phyloP scores from a whole-genome alignment of 2,797 vertebrate species.

The Strix occidentalis region DNA sequence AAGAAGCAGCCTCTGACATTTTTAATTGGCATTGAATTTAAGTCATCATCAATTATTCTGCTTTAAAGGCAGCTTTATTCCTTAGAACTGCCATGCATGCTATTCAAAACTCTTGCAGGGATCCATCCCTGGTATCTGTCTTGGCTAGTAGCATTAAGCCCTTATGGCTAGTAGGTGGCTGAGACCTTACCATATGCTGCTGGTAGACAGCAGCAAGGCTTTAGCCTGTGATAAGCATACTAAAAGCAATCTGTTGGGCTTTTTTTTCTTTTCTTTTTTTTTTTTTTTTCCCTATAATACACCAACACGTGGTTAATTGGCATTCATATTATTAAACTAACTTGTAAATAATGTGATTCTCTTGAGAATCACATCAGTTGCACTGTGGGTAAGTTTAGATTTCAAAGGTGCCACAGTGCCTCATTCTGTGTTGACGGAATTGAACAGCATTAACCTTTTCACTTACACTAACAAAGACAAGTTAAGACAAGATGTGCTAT shows the following conservation, averaged over 20 bases:
- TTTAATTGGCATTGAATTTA: slow-evolving; percentile 56
- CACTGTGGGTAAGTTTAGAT: slow-evolving; percentile 68
- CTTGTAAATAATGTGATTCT: slow-evolving; percentile 60
- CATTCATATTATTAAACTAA: slow-evolving; percentile 52
- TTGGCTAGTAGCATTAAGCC: slow-evolving; percentile 61
- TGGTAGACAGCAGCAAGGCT: slow-evolving; percentile 68
- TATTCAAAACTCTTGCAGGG: slow-evolving; percentile 48
- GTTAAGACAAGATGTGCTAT: slow-evolving; percentile 77
- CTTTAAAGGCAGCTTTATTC: slow-evolving; percentile 39
- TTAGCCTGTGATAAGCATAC: slow-evolving; percentile 65
- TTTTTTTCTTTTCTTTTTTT: neutral
- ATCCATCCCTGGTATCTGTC: slow-evolving; percentile 46
- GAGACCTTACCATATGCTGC: slow-evolving; percentile 69
- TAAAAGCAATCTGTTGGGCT: slow-evolving; percentile 62
- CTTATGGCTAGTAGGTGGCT: slow-evolving; percentile 65
- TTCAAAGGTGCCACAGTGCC: slow-evolving; percentile 70
- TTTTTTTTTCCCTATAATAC: neutral
- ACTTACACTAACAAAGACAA: slow-evolving; percentile 80
- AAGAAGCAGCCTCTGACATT: slow-evolving; percentile 55
- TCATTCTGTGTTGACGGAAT: slow-evolving; percentile 70
- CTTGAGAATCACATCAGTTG: slow-evolving; percentile 55
- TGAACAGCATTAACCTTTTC: slow-evolving; percentile 81
- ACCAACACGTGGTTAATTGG: slow-evolving; percentile 28
- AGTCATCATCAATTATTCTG: slow-evolving; percentile 45
- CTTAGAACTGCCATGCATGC: slow-evolving; percentile 7